Base-by-base conservation (phyloP, 2,797 vertebrate genomes). In the Malurus splendens region DNA sequence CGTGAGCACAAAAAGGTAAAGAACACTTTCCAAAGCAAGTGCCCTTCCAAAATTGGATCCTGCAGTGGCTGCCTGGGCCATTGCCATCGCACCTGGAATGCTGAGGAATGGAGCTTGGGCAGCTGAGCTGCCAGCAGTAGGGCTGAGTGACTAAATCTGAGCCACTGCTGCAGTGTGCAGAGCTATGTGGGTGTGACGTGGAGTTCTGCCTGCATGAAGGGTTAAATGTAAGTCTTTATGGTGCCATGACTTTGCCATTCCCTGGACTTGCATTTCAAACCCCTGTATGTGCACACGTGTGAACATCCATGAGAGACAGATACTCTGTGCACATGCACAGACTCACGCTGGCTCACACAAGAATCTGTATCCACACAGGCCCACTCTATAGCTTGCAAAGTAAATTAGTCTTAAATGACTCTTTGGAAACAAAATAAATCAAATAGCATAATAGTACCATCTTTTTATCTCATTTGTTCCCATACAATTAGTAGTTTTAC, bases 401-500 rank as follows among this genome's bases (percentile, higher is more conserved):
- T 96, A 96, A 97, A 97, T 97, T 97, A 95, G 95, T 96, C 96
- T 96, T 96, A 96, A 97, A 97, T 95, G 95, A 96, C 93, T 97
- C 96, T 97, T 97, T 96, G 94, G 96, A 96, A 97, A 96, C 95
- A 97, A 97, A 96, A 97, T 97, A 97, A 97, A 97, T 97, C 96
- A 97, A 95, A 96, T 96, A 93, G 94, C 94, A 96, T 97, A 97
- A 97, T 96, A 96, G 95, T 97, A 96, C 96, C 92, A 97, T 97
- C 96, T 97, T 96, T 96, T 97, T 96, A 96, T 97, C 95, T 97
- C 96, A 97, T 96, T 97, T 96, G 97, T 97, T 97, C 96, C 96
- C 94, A 96, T 97, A 97, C 97, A 97, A 97, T 97, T 97, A 97
- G 96, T 96, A 95, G 96, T 97, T 97, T 97, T 97, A 97, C 96